phyloP scores from a whole-genome alignment of 2,113 vertebrate species.

The Oophaga pumilio region DNA sequence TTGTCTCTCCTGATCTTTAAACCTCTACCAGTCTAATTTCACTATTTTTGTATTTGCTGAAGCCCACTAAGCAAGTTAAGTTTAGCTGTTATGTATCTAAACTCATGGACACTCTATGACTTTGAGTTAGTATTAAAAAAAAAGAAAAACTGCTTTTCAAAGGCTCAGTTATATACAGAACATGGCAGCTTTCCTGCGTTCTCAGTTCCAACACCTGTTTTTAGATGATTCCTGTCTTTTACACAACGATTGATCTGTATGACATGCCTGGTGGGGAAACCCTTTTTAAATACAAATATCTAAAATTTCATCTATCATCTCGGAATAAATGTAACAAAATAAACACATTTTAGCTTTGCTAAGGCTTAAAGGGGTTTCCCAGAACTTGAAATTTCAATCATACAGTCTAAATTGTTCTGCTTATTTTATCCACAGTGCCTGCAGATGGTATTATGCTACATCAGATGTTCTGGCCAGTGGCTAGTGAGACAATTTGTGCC shows the following conservation, averaged over 20 bases:
- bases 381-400: not conserved
- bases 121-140: constrained; percentile 16
- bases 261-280: constrained; percentile 36
- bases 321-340: not conserved
- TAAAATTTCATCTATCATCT: constrained; percentile 18
- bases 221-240: constrained; percentile 21
- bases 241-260: constrained; percentile 14
- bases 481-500: not conserved
- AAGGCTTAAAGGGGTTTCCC: not conserved
- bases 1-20: constrained; percentile 50
- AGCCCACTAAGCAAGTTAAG: constrained; percentile 48
- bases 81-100: constrained; percentile 40
- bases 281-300: constrained; percentile 34
- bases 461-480: not conserved
- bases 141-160: constrained; percentile 15
- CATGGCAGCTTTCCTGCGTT: constrained; percentile 40
- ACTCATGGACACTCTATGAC: constrained; percentile 34
- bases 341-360: not conserved
- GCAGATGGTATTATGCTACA: no score
- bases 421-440: not conserved
- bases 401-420: not conserved
- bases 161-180: constrained; percentile 26
- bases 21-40: constrained; percentile 41
- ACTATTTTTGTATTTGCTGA: constrained; percentile 41
- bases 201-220: constrained; percentile 35